Conservation (phyloP, 1,140 invertebrate genomes). For the Andricus grossulariae region DNA sequence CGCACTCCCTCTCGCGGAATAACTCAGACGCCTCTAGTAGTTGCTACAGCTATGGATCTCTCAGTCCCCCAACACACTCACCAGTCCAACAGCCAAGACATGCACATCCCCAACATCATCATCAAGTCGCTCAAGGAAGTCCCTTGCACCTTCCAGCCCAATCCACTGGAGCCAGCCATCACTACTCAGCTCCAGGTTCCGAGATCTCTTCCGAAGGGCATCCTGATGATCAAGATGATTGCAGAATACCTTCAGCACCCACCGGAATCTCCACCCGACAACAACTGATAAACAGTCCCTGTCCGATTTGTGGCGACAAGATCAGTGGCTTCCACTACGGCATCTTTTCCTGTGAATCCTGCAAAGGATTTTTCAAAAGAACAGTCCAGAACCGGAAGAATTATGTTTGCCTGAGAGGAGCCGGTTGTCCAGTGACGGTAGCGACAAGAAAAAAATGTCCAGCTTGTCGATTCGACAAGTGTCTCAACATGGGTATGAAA, state of each 20-base stretch:
- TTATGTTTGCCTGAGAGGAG: conserved; percentile 94
- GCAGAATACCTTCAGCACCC: conserved; percentile 76
- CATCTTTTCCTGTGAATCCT: conserved; percentile 98
- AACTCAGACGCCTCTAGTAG: conserved; percentile 93
- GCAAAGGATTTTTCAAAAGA: conserved; percentile 98
- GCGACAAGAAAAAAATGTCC: conserved; percentile 97
- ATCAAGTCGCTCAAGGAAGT: conserved; percentile 72
- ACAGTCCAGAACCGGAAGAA: conserved; percentile 98
- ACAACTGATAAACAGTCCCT: conserved; percentile 88
- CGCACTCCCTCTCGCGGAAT: conserved; percentile 89
- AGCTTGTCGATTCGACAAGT: conserved; percentile 97
- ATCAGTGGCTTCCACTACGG: conserved; percentile 97
- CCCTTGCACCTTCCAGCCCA: conserved; percentile 73
- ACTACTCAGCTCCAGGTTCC: conserved; percentile 57
- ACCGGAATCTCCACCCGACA: conserved; percentile 89
- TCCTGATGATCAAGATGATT: conserved; percentile 72
- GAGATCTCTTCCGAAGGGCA: conserved; percentile 65
- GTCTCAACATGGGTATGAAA: conserved; percentile 97
- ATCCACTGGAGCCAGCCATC: conserved; percentile 55
- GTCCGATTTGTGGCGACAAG: conserved; percentile 96
- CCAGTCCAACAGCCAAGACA: conserved; percentile 82
- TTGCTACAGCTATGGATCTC: conserved; percentile 86
- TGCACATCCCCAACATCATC: conserved; percentile 67
- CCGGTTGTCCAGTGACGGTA: conserved; percentile 92
- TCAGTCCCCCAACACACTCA: conserved; percentile 89